A percentile compares a stretch with the other conserved stretches of the same genome.
These are phyloP conservation scores for Phoenoteleia sp. DNA, from an alignment of 2,888 invertebrate species.

Conservation along the genomic window DNA sequence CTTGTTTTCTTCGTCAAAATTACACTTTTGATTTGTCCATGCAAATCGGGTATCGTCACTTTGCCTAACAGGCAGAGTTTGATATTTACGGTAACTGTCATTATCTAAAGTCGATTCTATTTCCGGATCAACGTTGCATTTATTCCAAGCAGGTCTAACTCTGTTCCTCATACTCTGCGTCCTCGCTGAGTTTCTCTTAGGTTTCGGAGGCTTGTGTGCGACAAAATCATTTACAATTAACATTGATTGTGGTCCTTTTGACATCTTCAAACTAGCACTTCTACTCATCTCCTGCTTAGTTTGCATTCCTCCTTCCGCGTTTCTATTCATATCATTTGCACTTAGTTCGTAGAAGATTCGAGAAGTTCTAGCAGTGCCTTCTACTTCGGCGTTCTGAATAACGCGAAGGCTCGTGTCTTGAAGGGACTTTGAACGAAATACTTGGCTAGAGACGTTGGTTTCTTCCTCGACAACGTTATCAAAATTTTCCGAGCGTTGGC, in stretches of 20 bases:
- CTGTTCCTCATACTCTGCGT: constrained; percentile 84
- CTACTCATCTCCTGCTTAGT: constrained; percentile 57
- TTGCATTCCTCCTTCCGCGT: constrained; percentile 52
- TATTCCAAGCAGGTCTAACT: constrained; percentile 82
- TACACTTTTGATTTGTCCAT: constrained; percentile 5
- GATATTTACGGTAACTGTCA: constrained; percentile 62
- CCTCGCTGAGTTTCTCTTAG: constrained; percentile 84
- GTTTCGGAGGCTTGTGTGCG: constrained; percentile 92
- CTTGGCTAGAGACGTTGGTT: constrained; percentile 75
- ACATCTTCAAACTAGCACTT: constrained; percentile 76
- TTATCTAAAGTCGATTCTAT: constrained; percentile 9
- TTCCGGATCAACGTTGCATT: constrained; percentile 70
- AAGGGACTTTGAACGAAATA: constrained; percentile 86
- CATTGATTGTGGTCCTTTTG: constrained; percentile 81
- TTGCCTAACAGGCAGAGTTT: constrained; percentile 55
- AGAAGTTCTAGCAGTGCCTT: constrained; percentile 49
- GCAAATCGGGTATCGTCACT: constrained; percentile 7
- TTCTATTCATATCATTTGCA: constrained; percentile 76
- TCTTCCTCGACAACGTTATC: constrained; percentile 77
- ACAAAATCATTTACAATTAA: constrained; percentile 87
- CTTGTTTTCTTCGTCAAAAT: constrained; percentile 65
- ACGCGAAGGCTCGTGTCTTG: constrained; percentile 83
- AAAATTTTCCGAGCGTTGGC: constrained; percentile 86
- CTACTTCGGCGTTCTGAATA: constrained; percentile 74
- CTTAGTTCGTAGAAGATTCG: constrained; percentile 79